Percentiles rank a stretch among this genome's conserved stretches.
Conservation (phyloP, 1,140 invertebrate genomes). For the Brachionus calyciflorus region DNA sequence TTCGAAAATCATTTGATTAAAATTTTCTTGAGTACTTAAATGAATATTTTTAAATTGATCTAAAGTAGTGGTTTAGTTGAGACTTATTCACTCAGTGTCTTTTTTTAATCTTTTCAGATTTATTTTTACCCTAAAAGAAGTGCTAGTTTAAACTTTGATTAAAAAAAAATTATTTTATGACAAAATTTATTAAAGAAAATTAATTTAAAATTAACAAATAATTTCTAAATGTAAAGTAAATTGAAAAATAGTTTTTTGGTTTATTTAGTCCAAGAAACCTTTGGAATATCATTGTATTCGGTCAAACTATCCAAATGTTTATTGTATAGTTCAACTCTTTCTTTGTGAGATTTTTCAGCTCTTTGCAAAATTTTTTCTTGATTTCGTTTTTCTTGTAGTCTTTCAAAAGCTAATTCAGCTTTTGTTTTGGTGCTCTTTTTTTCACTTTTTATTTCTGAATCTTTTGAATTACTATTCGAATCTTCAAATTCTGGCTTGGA, state of each 20-base stretch:
- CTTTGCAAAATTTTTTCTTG: conserved; percentile 44
- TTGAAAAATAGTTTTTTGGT: background rate
- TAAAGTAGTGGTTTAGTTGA: no score
- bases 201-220: no score
- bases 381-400: conserved; percentile 21
- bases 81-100: no score
- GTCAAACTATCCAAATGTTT: conserved; percentile 37
- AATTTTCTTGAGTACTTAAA: no score
- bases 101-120: no score
- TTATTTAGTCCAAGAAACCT: conserved; percentile 48
- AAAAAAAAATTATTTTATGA: no score
- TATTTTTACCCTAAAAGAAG: no score
- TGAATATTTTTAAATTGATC: no score
- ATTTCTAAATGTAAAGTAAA: background rate
- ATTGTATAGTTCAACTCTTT: conserved; percentile 43
- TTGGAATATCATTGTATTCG: conserved; percentile 47
- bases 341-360: conserved; percentile 45
- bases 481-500: background rate
- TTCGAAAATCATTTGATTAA: no score
- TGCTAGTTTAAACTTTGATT: no score
- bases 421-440: background rate
- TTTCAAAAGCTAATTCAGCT: conserved; percentile 41
- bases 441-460: background rate
- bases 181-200: no score
- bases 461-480: conserved; percentile 16